Evolutionary conservation across 2,888 invertebrate genomes (phyloP).

Genomic region (Drosophila dives): DNA sequence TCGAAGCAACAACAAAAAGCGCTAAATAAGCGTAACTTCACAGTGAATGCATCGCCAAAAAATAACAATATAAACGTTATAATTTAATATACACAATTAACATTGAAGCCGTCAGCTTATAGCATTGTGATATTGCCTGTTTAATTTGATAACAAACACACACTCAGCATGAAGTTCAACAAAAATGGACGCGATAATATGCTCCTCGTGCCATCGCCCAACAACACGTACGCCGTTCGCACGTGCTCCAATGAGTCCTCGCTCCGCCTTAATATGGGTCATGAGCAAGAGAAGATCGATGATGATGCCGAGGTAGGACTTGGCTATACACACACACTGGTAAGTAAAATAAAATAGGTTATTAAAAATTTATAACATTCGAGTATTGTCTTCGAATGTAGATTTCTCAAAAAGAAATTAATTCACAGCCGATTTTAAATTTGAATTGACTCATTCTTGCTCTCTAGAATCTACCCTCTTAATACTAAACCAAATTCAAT

Average conservation of each 20-base stretch:
- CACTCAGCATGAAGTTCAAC: slow-evolving; percentile 51
- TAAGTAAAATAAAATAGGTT: slow-evolving; percentile 53
- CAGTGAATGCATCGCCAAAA: slow-evolving; percentile 30
- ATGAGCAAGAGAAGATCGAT: slow-evolving; percentile 47
- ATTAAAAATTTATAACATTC: background rate
- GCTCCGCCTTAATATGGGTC: slow-evolving; percentile 58
- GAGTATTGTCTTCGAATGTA: background rate
- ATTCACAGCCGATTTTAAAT: background rate
- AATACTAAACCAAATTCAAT: background rate
- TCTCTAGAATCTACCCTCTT: background rate
- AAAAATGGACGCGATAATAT: slow-evolving; percentile 74
- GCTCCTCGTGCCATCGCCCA: slow-evolving; percentile 72
- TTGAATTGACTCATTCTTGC: background rate
- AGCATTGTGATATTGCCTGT: slow-evolving; percentile 42
- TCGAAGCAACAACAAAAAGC: slow-evolving; percentile 26
- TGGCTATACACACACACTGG: slow-evolving; percentile 82
- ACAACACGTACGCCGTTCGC: slow-evolving; percentile 63
- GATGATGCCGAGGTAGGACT: slow-evolving; percentile 79
- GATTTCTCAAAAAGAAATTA: background rate
- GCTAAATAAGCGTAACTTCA: slow-evolving; percentile 28
- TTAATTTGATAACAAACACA: slow-evolving; percentile 26
- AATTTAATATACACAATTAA: slow-evolving; percentile 22
- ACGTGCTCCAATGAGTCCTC: slow-evolving; percentile 72
- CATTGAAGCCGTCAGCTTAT: slow-evolving; percentile 41
- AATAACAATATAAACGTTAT: slow-evolving; percentile 1